Evolutionary conservation across 2,888 invertebrate genomes (phyloP).

Genomic region (Anaspis maculata): DNA sequence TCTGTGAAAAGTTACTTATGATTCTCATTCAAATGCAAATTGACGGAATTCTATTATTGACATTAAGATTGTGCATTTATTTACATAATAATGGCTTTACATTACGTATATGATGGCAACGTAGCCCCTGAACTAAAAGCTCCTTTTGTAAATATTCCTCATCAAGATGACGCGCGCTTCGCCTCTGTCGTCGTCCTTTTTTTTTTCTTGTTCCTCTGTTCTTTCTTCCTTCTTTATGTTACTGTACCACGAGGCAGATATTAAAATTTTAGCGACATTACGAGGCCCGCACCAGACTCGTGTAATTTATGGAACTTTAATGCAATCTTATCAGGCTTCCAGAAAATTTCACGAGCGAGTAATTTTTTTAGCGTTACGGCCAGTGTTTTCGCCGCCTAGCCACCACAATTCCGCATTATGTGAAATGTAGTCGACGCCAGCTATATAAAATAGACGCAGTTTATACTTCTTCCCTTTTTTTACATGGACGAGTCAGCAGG

Average conservation of each 20-base stretch:
- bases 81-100: constrained; percentile 29
- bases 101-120: constrained; percentile 15
- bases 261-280: constrained; percentile 10
- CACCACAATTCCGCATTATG: too few relatives aligned
- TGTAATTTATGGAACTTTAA: constrained; percentile 5
- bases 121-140: constrained; percentile 8
- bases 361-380: too few relatives aligned
- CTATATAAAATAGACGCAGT: too few relatives aligned
- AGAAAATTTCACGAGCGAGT: constrained; percentile 2
- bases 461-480: too few relatives aligned
- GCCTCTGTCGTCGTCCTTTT: too few relatives aligned
- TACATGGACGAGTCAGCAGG: too few relatives aligned
- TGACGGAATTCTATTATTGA: constrained; percentile 31
- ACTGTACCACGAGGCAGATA: constrained; percentile 5
- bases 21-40: constrained; percentile 35
- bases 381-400: too few relatives aligned
- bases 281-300: constrained; percentile 4
- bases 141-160: constrained; percentile 9
- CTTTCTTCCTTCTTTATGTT: too few relatives aligned
- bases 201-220: too few relatives aligned
- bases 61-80: constrained; percentile 35
- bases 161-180: too few relatives aligned
- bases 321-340: constrained; percentile 6
- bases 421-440: too few relatives aligned
- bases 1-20: too few relatives aligned